Conservation (phyloP, 2,113 vertebrate species). For the Prionailurus bengalensis region DNA sequence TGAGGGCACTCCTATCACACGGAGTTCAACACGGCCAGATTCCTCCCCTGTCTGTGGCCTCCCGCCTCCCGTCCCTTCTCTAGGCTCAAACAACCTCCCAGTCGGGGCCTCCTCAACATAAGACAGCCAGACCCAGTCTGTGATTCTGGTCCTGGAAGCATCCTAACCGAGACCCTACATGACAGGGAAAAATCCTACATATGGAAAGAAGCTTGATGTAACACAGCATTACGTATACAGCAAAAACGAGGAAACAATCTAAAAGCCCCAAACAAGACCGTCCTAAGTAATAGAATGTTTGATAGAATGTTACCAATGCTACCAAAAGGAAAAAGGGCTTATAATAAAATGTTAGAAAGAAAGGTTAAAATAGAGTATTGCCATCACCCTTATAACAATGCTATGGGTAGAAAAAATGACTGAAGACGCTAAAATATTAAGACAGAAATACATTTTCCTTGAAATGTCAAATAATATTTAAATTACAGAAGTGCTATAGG, state of each 20-base stretch:
- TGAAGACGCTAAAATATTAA: neutral
- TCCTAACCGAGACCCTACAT: neutral
- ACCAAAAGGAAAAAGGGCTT: neutral
- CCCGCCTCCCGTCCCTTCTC: neutral
- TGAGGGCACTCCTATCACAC: neutral
- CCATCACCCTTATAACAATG: neutral
- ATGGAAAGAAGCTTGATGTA: neutral
- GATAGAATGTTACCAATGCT: neutral
- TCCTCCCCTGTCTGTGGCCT: neutral
- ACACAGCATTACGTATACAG: neutral
- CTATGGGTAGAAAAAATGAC: neutral
- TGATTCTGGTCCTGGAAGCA: neutral
- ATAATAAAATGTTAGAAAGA: neutral
- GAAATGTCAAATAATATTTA: neutral
- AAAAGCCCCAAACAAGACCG: neutral
- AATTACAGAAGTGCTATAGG: neutral
- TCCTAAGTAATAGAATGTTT: neutral
- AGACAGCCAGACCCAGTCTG: neutral
- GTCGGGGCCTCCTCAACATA: rapidly evolving
- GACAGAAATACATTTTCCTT: neutral
- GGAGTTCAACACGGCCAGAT: neutral
- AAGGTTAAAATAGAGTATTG: neutral
- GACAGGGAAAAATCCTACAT: neutral
- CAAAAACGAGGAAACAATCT: neutral
- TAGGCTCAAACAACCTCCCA: neutral